Evolutionary conservation across 2,113 vertebrate species (phyloP).

Genomic region (Noturus placidus): DNA sequence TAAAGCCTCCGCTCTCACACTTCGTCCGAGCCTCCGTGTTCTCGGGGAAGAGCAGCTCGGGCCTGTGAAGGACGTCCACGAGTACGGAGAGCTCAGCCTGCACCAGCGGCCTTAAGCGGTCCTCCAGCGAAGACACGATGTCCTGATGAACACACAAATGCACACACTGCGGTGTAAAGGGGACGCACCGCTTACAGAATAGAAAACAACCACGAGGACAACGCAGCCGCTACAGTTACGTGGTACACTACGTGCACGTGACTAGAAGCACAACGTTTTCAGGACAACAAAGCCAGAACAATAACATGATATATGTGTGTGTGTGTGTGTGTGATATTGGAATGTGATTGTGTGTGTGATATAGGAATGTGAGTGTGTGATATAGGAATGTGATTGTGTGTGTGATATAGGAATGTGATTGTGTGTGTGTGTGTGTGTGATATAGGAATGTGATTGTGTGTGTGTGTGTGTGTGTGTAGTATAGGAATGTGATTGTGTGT

Average conservation of each 20-base stretch:
- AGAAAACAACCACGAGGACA: background rate
- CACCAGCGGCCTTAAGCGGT: slow-evolving; percentile 90
- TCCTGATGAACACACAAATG: slow-evolving; percentile 72
- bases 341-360: no score
- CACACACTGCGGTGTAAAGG: background rate
- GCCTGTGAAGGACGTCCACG: slow-evolving; percentile 94
- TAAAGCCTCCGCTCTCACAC: slow-evolving; percentile 96
- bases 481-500: no score
- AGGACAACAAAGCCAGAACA: background rate
- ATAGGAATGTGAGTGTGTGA: no score
- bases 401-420: no score
- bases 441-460: no score
- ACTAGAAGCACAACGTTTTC: background rate
- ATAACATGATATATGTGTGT: no score
- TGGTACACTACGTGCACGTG: background rate
- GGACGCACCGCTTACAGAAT: background rate
- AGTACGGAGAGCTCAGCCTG: slow-evolving; percentile 96
- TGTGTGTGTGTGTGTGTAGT: no score
- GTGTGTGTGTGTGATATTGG: no score
- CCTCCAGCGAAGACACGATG: slow-evolving; percentile 94
- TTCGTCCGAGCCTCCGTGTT: slow-evolving; percentile 94
- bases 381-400: no score
- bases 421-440: no score
- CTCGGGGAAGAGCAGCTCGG: slow-evolving; percentile 94
- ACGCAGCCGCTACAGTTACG: background rate